phyloP scores from a whole-genome alignment of 1,140 invertebrate genomes.

The honey bee (Apis mellifera) region Amel_HAv3.1 CM009931.2:11497501-11498000 shows the following conservation, averaged over 20 bases:
- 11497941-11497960: not conserved
- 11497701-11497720: slow-evolving; percentile 43
- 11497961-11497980: slow-evolving; percentile 8
- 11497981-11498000: slow-evolving; percentile 18
- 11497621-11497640: slow-evolving; percentile 50
- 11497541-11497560: slow-evolving; percentile 32
- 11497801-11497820: not conserved
- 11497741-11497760: slow-evolving; percentile 6
- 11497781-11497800: slow-evolving; percentile 11
- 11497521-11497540: not conserved
- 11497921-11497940: slow-evolving; percentile 7
- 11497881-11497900: not conserved
- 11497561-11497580: slow-evolving; percentile 20
- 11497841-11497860: not conserved
- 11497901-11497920: not conserved
- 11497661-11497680: slow-evolving; percentile 29
- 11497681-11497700: slow-evolving; percentile 15
- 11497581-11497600: slow-evolving; percentile 13
- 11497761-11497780: slow-evolving; percentile 3
- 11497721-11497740: slow-evolving; percentile 20
- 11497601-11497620: slow-evolving; percentile 55
- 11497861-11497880: not conserved
- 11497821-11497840: slow-evolving; percentile 5
- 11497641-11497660: slow-evolving; percentile 40
- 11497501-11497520: slow-evolving; percentile 17